Conservation (phyloP, 2,113 vertebrate species). For the Ginglymostoma cirratum region DNA sequence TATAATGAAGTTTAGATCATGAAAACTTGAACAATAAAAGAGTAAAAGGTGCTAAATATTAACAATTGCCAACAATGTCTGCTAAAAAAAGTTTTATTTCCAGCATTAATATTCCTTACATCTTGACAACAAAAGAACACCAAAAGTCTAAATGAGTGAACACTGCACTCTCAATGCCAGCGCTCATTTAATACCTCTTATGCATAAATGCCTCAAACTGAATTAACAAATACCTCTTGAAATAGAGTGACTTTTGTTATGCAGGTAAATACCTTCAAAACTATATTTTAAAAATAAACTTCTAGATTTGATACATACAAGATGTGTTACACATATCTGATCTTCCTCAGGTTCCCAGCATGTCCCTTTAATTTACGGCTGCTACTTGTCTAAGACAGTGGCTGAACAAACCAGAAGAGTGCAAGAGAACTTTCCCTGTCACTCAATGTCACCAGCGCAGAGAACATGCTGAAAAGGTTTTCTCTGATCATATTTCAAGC, state of each 20-base stretch:
- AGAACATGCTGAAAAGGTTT: background rate
- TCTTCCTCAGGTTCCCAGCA: background rate
- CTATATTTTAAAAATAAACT: background rate
- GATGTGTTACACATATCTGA: background rate
- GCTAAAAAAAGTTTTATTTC: background rate
- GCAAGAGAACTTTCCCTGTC: background rate
- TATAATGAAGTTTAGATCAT: background rate
- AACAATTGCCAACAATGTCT: background rate
- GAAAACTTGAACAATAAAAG: background rate
- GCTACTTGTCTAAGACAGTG: background rate
- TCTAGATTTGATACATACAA: background rate
- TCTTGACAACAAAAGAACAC: background rate
- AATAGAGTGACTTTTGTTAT: background rate
- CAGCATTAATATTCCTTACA: background rate
- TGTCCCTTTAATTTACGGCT: background rate
- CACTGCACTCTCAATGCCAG: background rate
- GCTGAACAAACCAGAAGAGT: background rate
- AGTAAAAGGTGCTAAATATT: background rate
- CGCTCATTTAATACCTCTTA: background rate
- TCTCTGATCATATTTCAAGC: background rate
- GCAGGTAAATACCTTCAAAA: background rate
- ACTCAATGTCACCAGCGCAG: background rate
- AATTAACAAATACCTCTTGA: background rate
- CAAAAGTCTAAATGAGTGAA: background rate
- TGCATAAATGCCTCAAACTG: background rate